These are phyloP conservation scores for Narcine bancroftii DNA, from an alignment of 2,113 vertebrate species.

Conservation along the genomic window DNA sequence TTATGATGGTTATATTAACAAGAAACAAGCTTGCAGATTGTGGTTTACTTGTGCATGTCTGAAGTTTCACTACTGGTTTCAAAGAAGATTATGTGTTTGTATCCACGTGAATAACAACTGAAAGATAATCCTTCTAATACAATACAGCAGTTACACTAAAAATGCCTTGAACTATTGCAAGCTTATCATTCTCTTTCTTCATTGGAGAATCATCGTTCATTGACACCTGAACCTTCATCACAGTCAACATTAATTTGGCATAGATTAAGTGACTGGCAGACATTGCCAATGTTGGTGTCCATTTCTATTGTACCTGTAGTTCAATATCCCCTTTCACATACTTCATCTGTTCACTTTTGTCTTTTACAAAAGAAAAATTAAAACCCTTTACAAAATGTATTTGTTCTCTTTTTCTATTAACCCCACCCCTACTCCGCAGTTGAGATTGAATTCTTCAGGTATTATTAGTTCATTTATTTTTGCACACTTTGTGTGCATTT, in stretches of 20 bases:
- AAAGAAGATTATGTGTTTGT: neutral
- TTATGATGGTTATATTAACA: neutral
- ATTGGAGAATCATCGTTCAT: constrained; percentile 2
- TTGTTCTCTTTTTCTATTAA: neutral
- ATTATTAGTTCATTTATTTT: neutral
- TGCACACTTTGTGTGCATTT: neutral
- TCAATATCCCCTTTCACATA: neutral
- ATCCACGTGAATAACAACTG: neutral
- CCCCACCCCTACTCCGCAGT: neutral
- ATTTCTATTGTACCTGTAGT: neutral
- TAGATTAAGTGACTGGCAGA: neutral
- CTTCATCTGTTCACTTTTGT: neutral
- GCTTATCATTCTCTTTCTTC: neutral
- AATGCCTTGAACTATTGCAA: neutral
- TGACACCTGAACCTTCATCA: neutral
- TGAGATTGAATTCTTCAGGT: neutral
- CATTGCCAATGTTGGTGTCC: neutral
- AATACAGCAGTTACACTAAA: neutral
- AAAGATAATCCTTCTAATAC: neutral
- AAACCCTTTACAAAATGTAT: neutral
- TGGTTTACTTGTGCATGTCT: neutral
- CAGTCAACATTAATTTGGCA: constrained; percentile 12
- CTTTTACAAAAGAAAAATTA: neutral
- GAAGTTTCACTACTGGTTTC: neutral
- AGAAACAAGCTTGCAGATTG: neutral